Base-by-base conservation (phyloP, 1,140 invertebrate genomes). In the Macrocentrus cingulum region DNA sequence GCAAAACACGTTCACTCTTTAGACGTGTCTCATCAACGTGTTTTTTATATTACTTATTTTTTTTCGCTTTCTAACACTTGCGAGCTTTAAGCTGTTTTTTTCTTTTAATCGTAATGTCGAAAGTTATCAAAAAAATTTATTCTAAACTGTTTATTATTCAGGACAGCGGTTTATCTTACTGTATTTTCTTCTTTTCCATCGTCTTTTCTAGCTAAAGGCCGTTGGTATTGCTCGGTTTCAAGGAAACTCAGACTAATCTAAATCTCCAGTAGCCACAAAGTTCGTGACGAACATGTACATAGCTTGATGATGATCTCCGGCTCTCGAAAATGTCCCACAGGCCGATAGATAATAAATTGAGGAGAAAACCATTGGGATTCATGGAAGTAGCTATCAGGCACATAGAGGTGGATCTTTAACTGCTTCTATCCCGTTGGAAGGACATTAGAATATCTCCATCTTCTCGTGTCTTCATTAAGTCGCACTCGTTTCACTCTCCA, bases 381-480 rank as follows among this genome's bases (percentile, higher is more conserved):
- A 51, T 23, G 23, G 56, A 58, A 58, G 39, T 15, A 36, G 48
- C 25, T 29, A 9, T 9, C 4, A 4, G 25, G 4, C 4, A 29
- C 25, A 37, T 23, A 54, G 6, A 45, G 32, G 32, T 23, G 56
- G 25, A 51, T 51, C 37, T 39, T 50, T 51, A 50, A 58, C 48
- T 44, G 56, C 56, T 51, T 58, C 56, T 51, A 58, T 58, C 16
- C 56, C 56, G 56, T 58, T 58, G 56, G 15, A 44, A 51, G 46
- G 34, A 58, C 48, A 58, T 58, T 52, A 58, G 56, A 58, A 58
- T 58, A 58, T 58, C 56, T 58, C 39, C 49, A 58, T 58, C 56
- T 58, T 18, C 46, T 51, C 7, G 45, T 57, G 23, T 51, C 23
- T 50, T 36, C 18, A 22, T 39, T 39, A 25, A 46, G 16, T 53